Evolutionary conservation across 1,140 invertebrate genomes (phyloP).

Genomic region (Cyclina sinensis): DNA sequence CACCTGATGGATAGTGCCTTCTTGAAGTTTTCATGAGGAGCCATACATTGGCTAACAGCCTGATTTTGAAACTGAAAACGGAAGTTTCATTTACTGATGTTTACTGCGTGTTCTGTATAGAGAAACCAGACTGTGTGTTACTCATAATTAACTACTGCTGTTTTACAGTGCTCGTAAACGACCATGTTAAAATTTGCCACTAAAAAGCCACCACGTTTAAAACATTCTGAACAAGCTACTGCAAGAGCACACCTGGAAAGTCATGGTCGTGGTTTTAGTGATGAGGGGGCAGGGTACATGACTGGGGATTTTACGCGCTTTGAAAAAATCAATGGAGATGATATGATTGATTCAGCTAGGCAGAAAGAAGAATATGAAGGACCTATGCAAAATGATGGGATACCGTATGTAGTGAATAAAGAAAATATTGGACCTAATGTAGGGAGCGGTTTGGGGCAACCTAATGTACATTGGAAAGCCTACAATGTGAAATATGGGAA

Average conservation of each 20-base stretch:
- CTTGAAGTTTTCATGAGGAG: constrained; percentile 6
- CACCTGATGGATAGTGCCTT: constrained; percentile 27
- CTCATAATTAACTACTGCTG: not conserved
- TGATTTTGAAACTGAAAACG: constrained; percentile 64
- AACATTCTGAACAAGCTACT: constrained; percentile 52
- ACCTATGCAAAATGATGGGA: constrained; percentile 29
- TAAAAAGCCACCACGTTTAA: constrained; percentile 63
- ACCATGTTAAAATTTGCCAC: constrained; percentile 67
- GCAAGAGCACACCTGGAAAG: not conserved
- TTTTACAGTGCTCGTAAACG: not conserved
- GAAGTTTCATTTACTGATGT: constrained; percentile 65
- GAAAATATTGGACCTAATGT: constrained; percentile 21
- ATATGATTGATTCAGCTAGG: constrained; percentile 35
- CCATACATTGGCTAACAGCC: constrained; percentile 53
- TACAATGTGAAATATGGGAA: constrained; percentile 63
- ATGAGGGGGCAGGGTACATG: constrained; percentile 41
- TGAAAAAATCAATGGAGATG: constrained; percentile 55
- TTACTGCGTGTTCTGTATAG: constrained; percentile 21
- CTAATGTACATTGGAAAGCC: constrained; percentile 52
- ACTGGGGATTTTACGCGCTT: constrained; percentile 42
- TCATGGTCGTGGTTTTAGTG: constrained; percentile 49
- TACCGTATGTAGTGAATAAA: not conserved
- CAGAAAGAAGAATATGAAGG: not conserved
- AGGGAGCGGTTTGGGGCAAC: not conserved
- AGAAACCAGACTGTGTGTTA: constrained; percentile 23